Conservation (phyloP, 2,113 vertebrate species). For the Hippopotamus amphibius region DNA sequence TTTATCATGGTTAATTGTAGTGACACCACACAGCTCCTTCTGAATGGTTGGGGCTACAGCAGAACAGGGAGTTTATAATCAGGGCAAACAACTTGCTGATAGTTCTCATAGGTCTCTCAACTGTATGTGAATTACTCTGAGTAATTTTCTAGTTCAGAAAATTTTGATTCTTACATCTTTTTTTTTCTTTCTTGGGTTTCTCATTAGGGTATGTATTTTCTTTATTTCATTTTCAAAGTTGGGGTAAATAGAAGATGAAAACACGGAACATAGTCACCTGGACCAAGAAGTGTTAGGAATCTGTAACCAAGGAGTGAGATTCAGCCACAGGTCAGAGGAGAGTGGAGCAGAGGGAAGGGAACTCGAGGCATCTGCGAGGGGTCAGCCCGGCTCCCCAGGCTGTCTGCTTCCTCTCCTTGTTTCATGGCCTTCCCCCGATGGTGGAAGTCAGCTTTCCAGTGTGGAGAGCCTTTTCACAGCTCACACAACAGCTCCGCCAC, state of each 20-base stretch:
- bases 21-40: background rate
- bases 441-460: background rate
- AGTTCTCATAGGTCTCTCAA: conserved; percentile 62
- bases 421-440: background rate
- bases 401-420: background rate
- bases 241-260: conserved; percentile 6
- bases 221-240: conserved; percentile 57
- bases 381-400: no score
- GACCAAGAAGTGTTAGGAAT: conserved; percentile 12
- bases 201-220: conserved; percentile 39
- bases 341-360: background rate
- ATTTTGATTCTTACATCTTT: background rate
- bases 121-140: conserved; percentile 58
- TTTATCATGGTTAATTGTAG: background rate
- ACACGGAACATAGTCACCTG: background rate
- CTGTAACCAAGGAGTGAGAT: background rate
- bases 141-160: conserved; percentile 54
- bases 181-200: conserved; percentile 4
- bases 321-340: background rate
- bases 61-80: conserved; percentile 35
- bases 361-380: background rate
- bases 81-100: conserved; percentile 57
- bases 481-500: background rate
- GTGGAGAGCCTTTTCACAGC: background rate
- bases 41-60: background rate